Evolutionary conservation across 2,113 vertebrate genomes (phyloP).

Genomic region (Leuciscus idus): DNA sequence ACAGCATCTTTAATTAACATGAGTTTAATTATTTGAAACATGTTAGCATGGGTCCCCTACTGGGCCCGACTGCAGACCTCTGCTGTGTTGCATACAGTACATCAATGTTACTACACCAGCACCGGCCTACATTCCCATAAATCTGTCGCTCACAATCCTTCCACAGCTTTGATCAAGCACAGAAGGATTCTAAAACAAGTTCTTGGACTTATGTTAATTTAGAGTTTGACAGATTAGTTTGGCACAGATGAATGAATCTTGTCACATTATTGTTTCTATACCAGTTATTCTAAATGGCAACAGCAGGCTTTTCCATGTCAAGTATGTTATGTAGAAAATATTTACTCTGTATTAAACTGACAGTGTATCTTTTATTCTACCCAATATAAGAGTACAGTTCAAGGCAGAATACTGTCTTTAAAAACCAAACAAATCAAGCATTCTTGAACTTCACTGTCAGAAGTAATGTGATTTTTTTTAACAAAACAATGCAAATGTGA

Average conservation of each 20-base stretch:
- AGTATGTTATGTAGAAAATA: neutral
- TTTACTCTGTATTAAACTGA: neutral
- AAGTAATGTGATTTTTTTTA: neutral
- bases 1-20: neutral
- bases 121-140: conserved; percentile 37
- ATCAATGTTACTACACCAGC: neutral
- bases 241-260: neutral
- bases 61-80: conserved; percentile 9
- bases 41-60: conserved; percentile 11
- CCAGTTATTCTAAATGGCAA: conserved; percentile 48
- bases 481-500: neutral
- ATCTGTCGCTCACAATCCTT: neutral
- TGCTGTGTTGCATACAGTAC: neutral
- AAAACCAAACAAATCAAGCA: neutral
- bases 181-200: conserved; percentile 1
- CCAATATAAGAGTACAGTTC: neutral
- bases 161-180: conserved; percentile 4
- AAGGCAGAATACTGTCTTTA: neutral
- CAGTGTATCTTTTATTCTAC: neutral
- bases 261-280: neutral
- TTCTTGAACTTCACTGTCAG: no score
- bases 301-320: neutral
- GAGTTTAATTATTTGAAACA: neutral
- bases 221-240: conserved; percentile 26
- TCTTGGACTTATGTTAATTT: conserved; percentile 21